Conservation (phyloP, 2,797 vertebrate genomes). For the Microhierax caerulescens region DNA sequence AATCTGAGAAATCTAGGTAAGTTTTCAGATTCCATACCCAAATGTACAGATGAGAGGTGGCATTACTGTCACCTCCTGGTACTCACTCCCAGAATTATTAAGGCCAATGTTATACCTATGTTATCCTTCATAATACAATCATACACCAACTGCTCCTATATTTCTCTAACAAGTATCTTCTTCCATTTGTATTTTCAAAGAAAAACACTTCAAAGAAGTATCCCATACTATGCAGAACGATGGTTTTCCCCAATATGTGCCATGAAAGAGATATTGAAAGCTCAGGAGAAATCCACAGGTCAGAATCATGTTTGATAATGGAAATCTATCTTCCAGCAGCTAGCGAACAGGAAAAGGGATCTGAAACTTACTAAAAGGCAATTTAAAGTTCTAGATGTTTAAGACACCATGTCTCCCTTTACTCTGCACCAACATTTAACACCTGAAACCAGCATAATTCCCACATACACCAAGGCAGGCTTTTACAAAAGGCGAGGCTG, state of each 20-base stretch:
- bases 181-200: background rate
- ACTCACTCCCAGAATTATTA: background rate
- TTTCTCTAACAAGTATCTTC: background rate
- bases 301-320: background rate
- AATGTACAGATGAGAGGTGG: background rate
- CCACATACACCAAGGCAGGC: background rate
- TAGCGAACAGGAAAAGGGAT: background rate
- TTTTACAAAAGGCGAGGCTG: background rate
- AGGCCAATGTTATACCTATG: background rate
- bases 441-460: background rate
- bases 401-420: background rate
- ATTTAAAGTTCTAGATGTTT: background rate
- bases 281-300: background rate
- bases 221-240: background rate
- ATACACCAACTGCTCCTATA: background rate
- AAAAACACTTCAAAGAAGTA: background rate
- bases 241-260: background rate
- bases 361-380: background rate
- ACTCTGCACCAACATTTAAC: background rate
- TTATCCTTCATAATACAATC: background rate
- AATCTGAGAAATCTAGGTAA: background rate
- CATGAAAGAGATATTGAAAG: background rate
- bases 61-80: background rate
- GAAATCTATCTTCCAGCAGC: background rate
- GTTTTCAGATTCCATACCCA: rapidly evolving